phyloP scores from a whole-genome alignment of 1,140 invertebrate species.

The Phymorhynchus buccinoides region DNA sequence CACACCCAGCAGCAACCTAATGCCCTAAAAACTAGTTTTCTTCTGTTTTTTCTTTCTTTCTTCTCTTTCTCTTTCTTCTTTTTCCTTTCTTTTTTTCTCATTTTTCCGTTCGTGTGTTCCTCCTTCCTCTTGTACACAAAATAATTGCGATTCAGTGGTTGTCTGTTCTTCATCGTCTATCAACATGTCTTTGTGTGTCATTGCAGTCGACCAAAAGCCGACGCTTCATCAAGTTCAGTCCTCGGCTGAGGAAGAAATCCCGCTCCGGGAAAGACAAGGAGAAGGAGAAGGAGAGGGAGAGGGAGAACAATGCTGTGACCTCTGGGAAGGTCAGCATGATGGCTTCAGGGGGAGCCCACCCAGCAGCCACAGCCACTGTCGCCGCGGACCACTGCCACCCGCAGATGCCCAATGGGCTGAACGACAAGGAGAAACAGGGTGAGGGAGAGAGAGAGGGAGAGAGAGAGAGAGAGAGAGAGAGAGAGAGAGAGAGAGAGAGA shows the following conservation, averaged over 20 bases:
- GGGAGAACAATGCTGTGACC: too few relatives aligned
- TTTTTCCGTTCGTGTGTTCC: too few relatives aligned
- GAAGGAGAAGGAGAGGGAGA: slow-evolving; percentile 49
- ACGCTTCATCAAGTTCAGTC: slow-evolving; percentile 56
- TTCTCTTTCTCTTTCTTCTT: too few relatives aligned
- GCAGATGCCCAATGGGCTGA: slow-evolving; percentile 59
- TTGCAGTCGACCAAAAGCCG: slow-evolving; percentile 58
- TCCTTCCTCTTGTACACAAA: too few relatives aligned
- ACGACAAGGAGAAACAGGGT: slow-evolving; percentile 56
- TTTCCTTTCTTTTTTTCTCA: too few relatives aligned
- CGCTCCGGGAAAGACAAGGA: slow-evolving; percentile 31
- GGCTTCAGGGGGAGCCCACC: background rate
- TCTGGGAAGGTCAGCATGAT: slow-evolving; percentile 27
- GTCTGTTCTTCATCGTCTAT: too few relatives aligned
- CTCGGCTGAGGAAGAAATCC: slow-evolving; percentile 55
- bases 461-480: background rate
- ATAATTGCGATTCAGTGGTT: too few relatives aligned
- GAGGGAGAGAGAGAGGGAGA: slow-evolving; percentile 4
- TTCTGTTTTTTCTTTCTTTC: too few relatives aligned
- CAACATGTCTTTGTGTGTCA: too few relatives aligned
- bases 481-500: background rate
- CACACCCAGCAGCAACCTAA: too few relatives aligned
- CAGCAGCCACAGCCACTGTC: slow-evolving; percentile 42
- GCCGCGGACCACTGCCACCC: slow-evolving; percentile 28
- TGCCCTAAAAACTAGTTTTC: too few relatives aligned